Evolutionary conservation across 1,140 invertebrate species (phyloP).

Genomic region (Diachasma alloeum): DNA sequence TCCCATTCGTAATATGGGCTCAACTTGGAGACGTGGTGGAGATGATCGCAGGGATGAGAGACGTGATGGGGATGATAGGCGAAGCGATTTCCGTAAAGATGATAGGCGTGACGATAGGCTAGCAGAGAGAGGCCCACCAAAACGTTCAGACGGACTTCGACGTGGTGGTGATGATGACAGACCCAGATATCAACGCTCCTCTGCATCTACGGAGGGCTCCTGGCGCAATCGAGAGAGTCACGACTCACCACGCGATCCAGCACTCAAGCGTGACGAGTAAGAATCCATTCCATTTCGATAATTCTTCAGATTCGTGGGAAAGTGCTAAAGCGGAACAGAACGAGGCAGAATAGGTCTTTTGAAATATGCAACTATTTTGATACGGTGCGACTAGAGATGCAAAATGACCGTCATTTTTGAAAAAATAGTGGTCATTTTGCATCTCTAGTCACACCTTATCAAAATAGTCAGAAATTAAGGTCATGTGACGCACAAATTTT

Average conservation of each 20-base stretch:
- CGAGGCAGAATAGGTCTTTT: too few species aligned
- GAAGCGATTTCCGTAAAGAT: conserved; percentile 13
- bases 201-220: conserved; percentile 20
- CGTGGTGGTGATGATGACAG: conserved; percentile 20
- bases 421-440: too few species aligned
- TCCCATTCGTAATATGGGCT: conserved; percentile 3
- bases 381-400: too few species aligned
- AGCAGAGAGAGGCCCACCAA: background rate
- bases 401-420: too few species aligned
- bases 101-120: conserved; percentile 16
- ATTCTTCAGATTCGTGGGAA: too few species aligned
- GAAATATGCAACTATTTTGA: too few species aligned
- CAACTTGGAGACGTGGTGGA: conserved; percentile 24
- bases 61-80: conserved; percentile 32
- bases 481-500: too few species aligned
- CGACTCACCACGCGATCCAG: conserved; percentile 18
- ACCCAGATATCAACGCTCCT: conserved; percentile 22
- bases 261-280: conserved; percentile 27
- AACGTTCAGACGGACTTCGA: background rate
- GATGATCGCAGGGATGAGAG: conserved; percentile 47
- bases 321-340: too few species aligned
- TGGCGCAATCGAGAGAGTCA: conserved; percentile 23
- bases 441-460: too few species aligned
- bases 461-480: too few species aligned
- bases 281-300: background rate